Evolutionary conservation across 2,113 vertebrate species (phyloP).

Genomic region (Mugil cephalus): DNA sequence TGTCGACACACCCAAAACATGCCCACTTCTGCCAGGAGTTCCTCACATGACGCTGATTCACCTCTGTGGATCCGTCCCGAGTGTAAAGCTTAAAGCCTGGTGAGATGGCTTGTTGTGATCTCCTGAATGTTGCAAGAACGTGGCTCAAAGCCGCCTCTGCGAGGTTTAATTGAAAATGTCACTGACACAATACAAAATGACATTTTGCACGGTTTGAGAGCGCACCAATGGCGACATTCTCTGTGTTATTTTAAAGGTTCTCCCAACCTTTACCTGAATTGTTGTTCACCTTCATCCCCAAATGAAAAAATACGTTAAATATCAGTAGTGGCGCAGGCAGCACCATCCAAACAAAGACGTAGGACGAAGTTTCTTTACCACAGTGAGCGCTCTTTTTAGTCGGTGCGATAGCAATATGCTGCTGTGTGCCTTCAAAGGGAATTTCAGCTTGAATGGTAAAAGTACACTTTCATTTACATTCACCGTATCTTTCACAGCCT

Average conservation of each 20-base stretch:
- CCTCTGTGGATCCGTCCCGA: too few relatives aligned
- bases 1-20: too few relatives aligned
- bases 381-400: background rate
- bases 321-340: too few relatives aligned
- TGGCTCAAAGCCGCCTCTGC: too few relatives aligned
- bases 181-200: background rate
- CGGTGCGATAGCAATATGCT: background rate
- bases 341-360: too few relatives aligned
- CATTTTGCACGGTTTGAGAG: background rate
- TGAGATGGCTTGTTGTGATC: too few relatives aligned
- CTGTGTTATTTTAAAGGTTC: background rate
- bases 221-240: too few relatives aligned
- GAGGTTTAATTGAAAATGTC: too few relatives aligned
- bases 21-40: too few relatives aligned
- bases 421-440: background rate
- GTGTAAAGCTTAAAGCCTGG: too few relatives aligned
- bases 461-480: constrained; percentile 5
- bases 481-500: constrained; percentile 7
- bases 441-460: constrained; percentile 6
- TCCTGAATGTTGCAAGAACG: too few relatives aligned
- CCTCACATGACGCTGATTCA: too few relatives aligned
- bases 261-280: background rate
- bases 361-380: background rate
- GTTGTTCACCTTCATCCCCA: background rate
- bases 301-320: background rate